These are phyloP conservation scores for Sander vitreus DNA, from an alignment of 2,113 vertebrate species.

Conservation along the genomic window DNA sequence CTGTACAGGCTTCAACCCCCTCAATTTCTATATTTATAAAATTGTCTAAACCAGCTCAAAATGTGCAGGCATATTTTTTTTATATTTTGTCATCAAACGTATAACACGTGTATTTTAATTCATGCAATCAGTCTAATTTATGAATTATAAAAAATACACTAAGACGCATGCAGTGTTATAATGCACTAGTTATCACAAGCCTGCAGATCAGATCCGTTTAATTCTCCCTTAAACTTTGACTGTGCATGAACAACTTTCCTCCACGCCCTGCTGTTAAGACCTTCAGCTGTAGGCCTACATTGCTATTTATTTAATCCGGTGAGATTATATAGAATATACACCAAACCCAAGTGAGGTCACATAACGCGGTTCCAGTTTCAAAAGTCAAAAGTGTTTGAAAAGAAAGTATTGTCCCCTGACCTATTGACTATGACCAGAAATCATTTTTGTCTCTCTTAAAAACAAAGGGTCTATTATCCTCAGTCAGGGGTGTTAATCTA, in stretches of 20 bases:
- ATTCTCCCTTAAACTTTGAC: constrained; percentile 20
- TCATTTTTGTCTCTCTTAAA: constrained; percentile 25
- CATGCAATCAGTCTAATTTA: background rate
- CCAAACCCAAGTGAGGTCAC: constrained; percentile 24
- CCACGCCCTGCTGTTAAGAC: background rate
- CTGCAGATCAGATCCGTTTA: constrained; percentile 2
- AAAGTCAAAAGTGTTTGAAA: constrained; percentile 74
- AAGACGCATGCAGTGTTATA: background rate
- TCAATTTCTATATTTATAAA: constrained; percentile 32
- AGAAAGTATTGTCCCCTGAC: constrained; percentile 65
- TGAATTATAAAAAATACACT: background rate
- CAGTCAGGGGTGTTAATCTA: background rate
- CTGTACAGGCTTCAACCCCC: constrained; percentile 13
- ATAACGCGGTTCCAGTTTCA: constrained; percentile 51
- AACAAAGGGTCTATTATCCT: constrained; percentile 46
- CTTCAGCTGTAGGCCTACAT: background rate
- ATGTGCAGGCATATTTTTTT: constrained; percentile 1
- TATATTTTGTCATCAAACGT: background rate
- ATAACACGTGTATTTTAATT: background rate
- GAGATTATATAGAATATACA: background rate
- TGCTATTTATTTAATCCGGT: background rate
- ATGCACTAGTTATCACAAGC: background rate
- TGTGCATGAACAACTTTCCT: constrained; percentile 6
- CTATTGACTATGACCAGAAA: constrained; percentile 52
- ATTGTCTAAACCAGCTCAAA: background rate